phyloP scores from a whole-genome alignment of 2,888 invertebrate genomes.

The Hermaeophaga mercurialis region DNA sequence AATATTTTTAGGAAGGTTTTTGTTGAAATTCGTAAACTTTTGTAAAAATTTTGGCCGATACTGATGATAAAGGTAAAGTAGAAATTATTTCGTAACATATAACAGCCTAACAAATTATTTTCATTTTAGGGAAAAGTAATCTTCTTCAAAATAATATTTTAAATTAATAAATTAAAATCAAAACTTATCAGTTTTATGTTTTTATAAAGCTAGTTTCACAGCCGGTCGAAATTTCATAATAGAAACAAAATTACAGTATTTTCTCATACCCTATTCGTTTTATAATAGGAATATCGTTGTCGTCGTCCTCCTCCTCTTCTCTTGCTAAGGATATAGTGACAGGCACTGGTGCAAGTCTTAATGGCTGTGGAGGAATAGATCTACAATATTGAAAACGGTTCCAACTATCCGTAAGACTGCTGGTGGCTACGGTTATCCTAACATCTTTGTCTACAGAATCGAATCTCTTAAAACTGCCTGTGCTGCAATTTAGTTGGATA shows the following conservation, averaged over 20 bases:
- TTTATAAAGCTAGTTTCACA: too few species aligned
- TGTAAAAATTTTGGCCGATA: too few species aligned
- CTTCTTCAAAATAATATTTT: too few species aligned
- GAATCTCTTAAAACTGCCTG: slow-evolving; percentile 69
- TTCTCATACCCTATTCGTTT: slow-evolving; percentile 28
- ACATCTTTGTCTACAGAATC: slow-evolving; percentile 67
- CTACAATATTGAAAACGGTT: slow-evolving; percentile 41
- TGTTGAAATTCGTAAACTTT: too few species aligned
- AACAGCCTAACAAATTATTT: too few species aligned
- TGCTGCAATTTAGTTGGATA: slow-evolving; percentile 64
- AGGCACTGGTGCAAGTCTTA: slow-evolving; percentile 64
- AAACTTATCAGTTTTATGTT: too few species aligned
- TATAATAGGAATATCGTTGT: slow-evolving; percentile 15
- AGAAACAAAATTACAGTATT: background rate
- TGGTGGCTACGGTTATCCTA: slow-evolving; percentile 58
- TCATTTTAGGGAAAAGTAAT: too few species aligned
- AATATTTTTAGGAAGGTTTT: too few species aligned
- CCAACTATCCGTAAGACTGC: slow-evolving; percentile 50
- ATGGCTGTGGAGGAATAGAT: slow-evolving; percentile 68
- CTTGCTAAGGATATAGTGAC: slow-evolving; percentile 39
- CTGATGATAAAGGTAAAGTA: too few species aligned
- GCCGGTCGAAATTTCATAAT: background rate
- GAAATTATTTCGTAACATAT: too few species aligned
- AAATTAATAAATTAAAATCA: too few species aligned
- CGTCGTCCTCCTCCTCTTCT: slow-evolving; percentile 14